Conservation (phyloP, 2,797 vertebrate species). For the Serranus cabrilla region DNA sequence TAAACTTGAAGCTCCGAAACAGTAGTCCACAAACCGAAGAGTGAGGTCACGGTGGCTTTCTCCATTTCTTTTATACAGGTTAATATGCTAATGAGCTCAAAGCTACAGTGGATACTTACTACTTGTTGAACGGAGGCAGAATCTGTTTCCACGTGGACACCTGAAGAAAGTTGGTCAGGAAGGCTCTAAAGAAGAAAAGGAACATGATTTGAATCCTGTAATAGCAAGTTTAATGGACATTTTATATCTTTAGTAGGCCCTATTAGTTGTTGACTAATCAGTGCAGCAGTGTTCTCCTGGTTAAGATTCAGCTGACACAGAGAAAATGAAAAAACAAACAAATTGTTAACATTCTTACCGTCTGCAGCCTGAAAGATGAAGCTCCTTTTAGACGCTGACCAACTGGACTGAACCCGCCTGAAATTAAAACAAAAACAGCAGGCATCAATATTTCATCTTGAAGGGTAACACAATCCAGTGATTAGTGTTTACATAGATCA, state of each 20-base stretch:
- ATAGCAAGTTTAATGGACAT: neutral
- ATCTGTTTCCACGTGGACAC: conserved; percentile 71
- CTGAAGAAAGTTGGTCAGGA: conserved; percentile 69
- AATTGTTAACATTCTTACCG: conserved; percentile 81
- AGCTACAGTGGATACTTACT: conserved; percentile 67
- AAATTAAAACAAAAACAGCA: conserved; percentile 63
- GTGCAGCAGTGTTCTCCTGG: neutral
- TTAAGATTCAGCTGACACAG: neutral
- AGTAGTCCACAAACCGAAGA: too few species aligned
- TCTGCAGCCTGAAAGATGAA: conserved; percentile 85
- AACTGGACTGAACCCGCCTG: conserved; percentile 89
- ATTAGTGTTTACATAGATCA: conserved; percentile 8
- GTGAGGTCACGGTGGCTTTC: too few species aligned
- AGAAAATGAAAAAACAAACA: neutral
- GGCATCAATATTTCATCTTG: neutral
- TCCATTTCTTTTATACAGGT: too few species aligned
- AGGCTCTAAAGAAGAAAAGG: conserved; percentile 66
- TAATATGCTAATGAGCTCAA: neutral
- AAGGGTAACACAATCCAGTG: neutral
- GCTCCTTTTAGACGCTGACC: conserved; percentile 85
- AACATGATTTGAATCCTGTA: neutral
- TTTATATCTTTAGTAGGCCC: neutral
- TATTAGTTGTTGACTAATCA: neutral
- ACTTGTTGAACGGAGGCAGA: conserved; percentile 79
- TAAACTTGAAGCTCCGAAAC: too few species aligned